These are phyloP conservation scores for Apodemia duryi DNA, from an alignment of 2,888 invertebrate species.

Conservation along the genomic window DNA sequence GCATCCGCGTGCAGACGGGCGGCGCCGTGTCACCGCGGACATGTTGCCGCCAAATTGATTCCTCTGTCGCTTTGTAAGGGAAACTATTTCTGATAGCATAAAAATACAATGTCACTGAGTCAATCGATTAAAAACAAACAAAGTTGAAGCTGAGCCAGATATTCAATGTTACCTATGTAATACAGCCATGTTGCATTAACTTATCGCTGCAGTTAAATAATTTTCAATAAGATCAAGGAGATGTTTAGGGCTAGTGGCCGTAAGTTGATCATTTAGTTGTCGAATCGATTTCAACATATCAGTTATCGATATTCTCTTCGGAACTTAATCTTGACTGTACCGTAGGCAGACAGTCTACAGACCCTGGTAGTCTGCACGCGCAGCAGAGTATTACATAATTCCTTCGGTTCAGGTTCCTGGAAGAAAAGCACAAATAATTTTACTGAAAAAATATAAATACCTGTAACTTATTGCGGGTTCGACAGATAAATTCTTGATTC, in stretches of 20 bases:
- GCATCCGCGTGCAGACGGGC: not conserved
- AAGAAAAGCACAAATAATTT: no score
- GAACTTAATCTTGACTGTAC: no score
- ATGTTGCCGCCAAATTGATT: conserved; percentile 7
- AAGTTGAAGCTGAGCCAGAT: not conserved
- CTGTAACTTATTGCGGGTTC: no score
- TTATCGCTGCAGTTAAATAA: not conserved
- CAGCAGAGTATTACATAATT: no score
- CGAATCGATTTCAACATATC: not conserved
- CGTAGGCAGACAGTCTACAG: no score
- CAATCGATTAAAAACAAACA: conserved; percentile 2
- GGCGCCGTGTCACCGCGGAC: conserved; percentile 7
- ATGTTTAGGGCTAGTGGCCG: not conserved
- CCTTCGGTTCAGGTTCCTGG: no score
- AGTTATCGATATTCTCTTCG: no score
- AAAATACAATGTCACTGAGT: not conserved
- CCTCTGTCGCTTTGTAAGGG: not conserved
- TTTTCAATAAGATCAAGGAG: not conserved
- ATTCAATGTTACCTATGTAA: not conserved
- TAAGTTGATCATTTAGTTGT: not conserved
- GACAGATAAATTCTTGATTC: no score
- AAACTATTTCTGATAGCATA: not conserved
- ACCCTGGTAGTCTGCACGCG: no score
- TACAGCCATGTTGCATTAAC: not conserved
- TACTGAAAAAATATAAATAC: no score